Evolutionary conservation across 2,113 vertebrate species (phyloP), one percentile per base, ranked within the genome.

Genomic region (Gymnorhina tibicen): DNA sequence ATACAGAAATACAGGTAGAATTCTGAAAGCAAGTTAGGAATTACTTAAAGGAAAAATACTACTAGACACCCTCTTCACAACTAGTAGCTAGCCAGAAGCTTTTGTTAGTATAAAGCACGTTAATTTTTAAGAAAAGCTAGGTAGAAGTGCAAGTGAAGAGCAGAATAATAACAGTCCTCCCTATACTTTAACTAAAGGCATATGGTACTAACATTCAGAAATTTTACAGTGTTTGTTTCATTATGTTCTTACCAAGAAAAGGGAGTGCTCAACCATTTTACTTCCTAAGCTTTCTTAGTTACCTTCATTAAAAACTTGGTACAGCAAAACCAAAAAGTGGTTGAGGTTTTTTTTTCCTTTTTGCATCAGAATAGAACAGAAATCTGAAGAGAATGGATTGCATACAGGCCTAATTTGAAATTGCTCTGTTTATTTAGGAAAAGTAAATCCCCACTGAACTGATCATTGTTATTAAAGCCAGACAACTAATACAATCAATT

Each of bases 41-140:
- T 19, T 67, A 16, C 26, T 67, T 20, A 78, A 67, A 84, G 58
- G 35, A 66, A 78, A 70, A 90, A 46, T 80, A 32, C 96, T 66
- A 93, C 69, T 90, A 81, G 85, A 85, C 89, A 96, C 87, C 63
- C 87, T 98, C 96, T 98, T 98, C 97, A 98, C 97, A 96, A 97
- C 98, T 97, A 97, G 94, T 97, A 98, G 97, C 95, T 98, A 98
- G 98, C 97, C 98, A 98, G 96, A 97, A 76, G 9, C 85, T 93
- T 97, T 97, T 98, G 97, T 98, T 96, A 98, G 95, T 88, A 93
- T 79, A 96, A 96, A 97, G 97, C 93, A 77, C 97, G 96, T 98
- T 97, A 98, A 97, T 98, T 98, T 98, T 97, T 98, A 77, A 83
- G 97, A 97, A 98, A 98, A 98, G 94, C 91, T 93, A 97, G 97